Base-by-base conservation (phyloP, 2,797 vertebrate genomes). In the Chiroxiphia lanceolata region DNA sequence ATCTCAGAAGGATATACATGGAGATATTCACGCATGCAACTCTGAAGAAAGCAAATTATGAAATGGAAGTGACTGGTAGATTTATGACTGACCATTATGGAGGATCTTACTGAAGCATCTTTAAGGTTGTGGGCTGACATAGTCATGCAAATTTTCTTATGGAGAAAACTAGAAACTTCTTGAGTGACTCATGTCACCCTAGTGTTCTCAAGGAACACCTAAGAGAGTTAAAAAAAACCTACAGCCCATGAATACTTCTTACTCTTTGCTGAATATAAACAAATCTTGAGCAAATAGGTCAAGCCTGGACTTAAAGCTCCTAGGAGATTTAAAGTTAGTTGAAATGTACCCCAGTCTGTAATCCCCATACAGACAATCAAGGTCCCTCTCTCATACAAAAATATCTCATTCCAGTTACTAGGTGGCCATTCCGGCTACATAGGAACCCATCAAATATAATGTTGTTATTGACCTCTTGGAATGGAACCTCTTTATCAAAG, bases 41-140 rank as follows among this genome's bases (percentile, higher is more conserved):
- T n/a, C 47, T 54, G 17, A 19, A 69, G 40, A 82, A 89, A 72
- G 17, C 3, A 67, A 69, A 89, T 59, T 31, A 76, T 19, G 29
- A 17, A 94, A 82, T 4, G 63, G 31, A 82, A 84, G 42, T 65
- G 1, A 29, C 29, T 20, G 9, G 1, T 36, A 16, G 87, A 54
- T 72, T 57, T 61, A 45, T 67, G 25, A 63, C 48, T 61, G 15
- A 59, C 47, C 12, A 20, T 36, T 44, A 36, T 18, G 33, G 14
- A 79, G 29, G 4, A 76, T 42, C 23, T 60, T 67, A n/a, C 4
- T 57, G 38, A 27, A 42, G 9, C 15, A 77, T 31, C 29, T 71
- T 64, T 77, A 75, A 92, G 29, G 8, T 33, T 0, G 0, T 1
- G 2, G 10, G 21, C 48, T 78, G 12, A 59, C 4, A 45, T 1